Conservation (phyloP, 2,797 vertebrate species). For the Smutsia gigantea region DNA sequence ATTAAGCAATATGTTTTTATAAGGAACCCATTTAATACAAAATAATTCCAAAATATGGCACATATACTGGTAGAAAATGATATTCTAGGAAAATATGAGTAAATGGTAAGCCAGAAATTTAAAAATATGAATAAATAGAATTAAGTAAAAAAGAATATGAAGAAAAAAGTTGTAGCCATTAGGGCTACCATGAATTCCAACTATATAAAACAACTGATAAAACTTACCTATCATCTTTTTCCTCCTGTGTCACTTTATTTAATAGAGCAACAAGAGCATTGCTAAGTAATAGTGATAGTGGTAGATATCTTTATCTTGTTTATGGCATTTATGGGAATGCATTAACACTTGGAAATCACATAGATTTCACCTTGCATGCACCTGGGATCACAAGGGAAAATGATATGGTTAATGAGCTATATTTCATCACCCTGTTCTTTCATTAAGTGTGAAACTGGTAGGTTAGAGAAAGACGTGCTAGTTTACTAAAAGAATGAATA, state of each 20-base stretch:
- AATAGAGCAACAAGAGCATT: not conserved
- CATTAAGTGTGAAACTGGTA: not conserved
- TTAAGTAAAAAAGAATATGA: constrained; percentile 10
- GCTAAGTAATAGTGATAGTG: not conserved
- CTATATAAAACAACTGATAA: not conserved
- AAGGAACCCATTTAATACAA: not conserved
- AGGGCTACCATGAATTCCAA: not conserved
- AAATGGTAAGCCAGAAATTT: not conserved
- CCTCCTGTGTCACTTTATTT: not conserved
- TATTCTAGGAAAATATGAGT: not conserved
- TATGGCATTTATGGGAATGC: not conserved
- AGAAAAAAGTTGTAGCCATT: not conserved
- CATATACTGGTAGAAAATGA: not conserved
- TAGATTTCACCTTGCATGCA: not conserved
- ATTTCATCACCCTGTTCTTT: not conserved
- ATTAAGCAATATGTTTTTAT: not conserved
- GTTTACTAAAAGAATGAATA: not conserved
- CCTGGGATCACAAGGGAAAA: not conserved
- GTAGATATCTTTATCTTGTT: not conserved
- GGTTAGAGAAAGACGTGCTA: not conserved
- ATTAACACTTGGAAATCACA: not conserved
- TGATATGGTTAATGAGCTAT: not conserved
- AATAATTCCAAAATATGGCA: not conserved
- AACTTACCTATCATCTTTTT: not conserved
- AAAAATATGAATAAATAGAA: not conserved